Percentiles rank a stretch among this genome's conserved stretches.
Evolutionary conservation across 2,113 vertebrate genomes (phyloP).

Genomic region (Gasterosteus aculeatus): DNA sequence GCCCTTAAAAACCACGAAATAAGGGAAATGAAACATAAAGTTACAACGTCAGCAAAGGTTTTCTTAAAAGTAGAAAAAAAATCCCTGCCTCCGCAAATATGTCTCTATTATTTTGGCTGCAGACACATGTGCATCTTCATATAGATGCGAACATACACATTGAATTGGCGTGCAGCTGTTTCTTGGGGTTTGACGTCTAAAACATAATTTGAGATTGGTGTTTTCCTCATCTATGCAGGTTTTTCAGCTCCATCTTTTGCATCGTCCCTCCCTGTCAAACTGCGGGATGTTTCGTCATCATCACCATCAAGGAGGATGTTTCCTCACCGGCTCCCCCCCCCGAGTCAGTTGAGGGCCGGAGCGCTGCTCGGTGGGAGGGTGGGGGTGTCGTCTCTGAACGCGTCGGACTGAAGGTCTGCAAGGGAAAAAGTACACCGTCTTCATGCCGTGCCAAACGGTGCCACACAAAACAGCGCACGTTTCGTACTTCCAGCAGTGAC

Average conservation of each 20-base stretch:
- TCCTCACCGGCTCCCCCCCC: constrained; percentile 7
- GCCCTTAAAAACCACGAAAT: neutral
- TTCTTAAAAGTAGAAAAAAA: neutral
- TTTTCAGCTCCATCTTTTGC: neutral
- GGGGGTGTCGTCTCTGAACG: constrained; percentile 79
- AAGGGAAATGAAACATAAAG: constrained; percentile 38
- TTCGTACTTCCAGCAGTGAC: neutral
- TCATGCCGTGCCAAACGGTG: neutral
- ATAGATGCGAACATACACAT: neutral
- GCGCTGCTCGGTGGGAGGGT: constrained; percentile 77
- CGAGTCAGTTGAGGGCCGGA: constrained; percentile 71
- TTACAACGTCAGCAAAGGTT: constrained; percentile 27
- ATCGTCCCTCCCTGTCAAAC: neutral
- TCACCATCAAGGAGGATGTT: constrained; percentile 2
- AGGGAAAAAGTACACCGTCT: neutral
- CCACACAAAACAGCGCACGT: neutral
- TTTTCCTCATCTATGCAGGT: neutral
- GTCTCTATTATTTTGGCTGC: too few relatives aligned
- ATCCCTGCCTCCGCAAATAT: neutral
- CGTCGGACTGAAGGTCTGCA: constrained; percentile 79
- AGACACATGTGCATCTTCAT: neutral
- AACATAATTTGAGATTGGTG: neutral
- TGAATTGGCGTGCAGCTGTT: neutral
- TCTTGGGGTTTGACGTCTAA: neutral
- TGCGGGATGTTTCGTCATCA: neutral